A percentile compares a stretch with the other conserved stretches of the same genome.
Evolutionary conservation across 2,113 vertebrate genomes (phyloP).

Genomic region (Alces alces): DNA sequence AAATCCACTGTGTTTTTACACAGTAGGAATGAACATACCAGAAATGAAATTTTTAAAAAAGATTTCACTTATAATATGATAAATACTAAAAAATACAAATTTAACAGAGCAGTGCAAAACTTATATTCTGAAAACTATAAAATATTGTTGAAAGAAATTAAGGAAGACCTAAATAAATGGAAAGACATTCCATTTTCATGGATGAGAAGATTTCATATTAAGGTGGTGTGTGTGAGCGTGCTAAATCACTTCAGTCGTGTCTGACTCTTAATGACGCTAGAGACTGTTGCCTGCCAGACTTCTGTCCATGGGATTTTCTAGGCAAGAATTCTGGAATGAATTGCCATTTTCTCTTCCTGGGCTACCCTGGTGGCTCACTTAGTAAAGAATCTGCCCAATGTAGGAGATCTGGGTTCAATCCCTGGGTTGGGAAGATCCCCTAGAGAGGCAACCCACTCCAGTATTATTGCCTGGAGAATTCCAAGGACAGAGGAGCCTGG

Average conservation of each 20-base stretch:
- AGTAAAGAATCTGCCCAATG: background rate
- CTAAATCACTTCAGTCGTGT: background rate
- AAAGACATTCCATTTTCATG: background rate
- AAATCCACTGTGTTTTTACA: background rate
- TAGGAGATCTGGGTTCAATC: background rate
- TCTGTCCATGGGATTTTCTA: background rate
- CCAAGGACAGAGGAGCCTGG: background rate
- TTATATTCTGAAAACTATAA: background rate
- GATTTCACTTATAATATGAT: background rate
- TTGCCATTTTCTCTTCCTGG: background rate
- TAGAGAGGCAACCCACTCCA: background rate
- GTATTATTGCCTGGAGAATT: background rate
- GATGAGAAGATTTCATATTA: background rate
- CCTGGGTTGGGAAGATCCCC: background rate
- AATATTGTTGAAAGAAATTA: background rate
- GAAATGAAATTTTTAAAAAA: background rate
- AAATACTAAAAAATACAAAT: background rate
- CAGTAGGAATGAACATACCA: background rate
- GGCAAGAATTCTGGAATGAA: background rate
- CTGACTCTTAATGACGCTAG: background rate
- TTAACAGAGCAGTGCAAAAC: background rate
- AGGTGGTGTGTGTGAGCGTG: background rate
- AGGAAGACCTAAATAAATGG: background rate
- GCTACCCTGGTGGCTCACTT: background rate
- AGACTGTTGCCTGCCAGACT: background rate